Evolutionary conservation across 2,797 vertebrate species (phyloP).

Genomic region (Xenentodon cancila): DNA sequence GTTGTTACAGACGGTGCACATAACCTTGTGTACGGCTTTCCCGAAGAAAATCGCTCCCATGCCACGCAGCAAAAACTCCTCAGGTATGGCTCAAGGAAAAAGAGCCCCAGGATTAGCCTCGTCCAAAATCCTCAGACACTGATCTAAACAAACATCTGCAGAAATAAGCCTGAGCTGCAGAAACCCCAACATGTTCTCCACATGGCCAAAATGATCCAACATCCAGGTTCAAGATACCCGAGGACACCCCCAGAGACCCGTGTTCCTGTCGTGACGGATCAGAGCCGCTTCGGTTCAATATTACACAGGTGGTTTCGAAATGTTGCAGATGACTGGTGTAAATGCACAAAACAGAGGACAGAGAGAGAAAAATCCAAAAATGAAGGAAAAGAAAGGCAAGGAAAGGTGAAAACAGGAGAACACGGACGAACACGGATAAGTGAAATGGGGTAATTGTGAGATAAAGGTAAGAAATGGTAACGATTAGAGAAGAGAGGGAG

Average conservation of each 20-base stretch:
- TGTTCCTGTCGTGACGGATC: conserved; percentile 2
- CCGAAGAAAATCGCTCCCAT: not conserved
- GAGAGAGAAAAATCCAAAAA: not conserved
- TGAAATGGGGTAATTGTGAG: conserved; percentile 5
- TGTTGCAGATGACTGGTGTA: conserved; percentile 8
- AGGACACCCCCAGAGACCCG: not conserved
- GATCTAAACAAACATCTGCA: not conserved
- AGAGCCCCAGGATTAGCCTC: not conserved
- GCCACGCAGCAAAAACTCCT: not conserved
- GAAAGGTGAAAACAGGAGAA: not conserved
- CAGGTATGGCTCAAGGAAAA: not conserved
- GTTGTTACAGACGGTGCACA: not conserved
- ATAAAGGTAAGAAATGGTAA: conserved; percentile 8
- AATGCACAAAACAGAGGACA: conserved; percentile 5
- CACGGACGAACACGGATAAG: conserved; percentile 18
- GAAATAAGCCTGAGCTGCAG: not conserved
- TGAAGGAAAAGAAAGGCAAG: not conserved
- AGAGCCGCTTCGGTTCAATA: conserved; percentile 12
- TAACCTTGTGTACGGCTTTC: not conserved
- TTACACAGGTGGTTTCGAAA: conserved; percentile 1
- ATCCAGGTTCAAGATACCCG: not conserved
- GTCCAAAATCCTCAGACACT: not conserved
- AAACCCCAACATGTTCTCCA: not conserved
- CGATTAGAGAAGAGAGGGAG: not conserved
- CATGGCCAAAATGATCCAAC: not conserved